Evolutionary conservation across 2,888 invertebrate species (phyloP).

Genomic region (Aphrophora alni): DNA sequence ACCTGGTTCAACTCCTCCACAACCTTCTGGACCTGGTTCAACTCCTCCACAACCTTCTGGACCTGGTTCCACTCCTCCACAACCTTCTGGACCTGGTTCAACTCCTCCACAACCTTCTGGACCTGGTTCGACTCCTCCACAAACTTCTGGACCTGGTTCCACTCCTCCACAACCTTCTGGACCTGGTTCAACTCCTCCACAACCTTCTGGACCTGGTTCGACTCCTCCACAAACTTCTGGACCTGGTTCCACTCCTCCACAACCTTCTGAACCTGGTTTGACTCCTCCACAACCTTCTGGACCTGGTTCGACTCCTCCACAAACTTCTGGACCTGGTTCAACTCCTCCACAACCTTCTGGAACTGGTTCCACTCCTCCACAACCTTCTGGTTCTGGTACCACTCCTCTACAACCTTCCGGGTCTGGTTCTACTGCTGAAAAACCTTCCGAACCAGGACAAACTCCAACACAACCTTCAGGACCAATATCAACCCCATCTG

Average conservation of each 20-base stretch:
- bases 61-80: slow-evolving; percentile 39
- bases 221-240: slow-evolving; percentile 37
- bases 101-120: slow-evolving; percentile 24
- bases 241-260: background rate
- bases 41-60: slow-evolving; percentile 41
- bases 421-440: background rate
- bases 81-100: slow-evolving; percentile 16
- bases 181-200: slow-evolving; percentile 15
- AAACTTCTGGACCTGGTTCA: too few species aligned
- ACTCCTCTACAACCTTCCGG: slow-evolving; percentile 23
- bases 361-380: background rate
- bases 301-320: too few species aligned
- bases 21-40: slow-evolving; percentile 36
- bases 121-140: background rate
- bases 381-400: slow-evolving; percentile 12
- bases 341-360: slow-evolving; percentile 35
- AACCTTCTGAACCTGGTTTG: slow-evolving; percentile 11
- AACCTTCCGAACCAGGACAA: slow-evolving; percentile 36
- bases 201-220: background rate
- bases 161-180: slow-evolving; percentile 41
- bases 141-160: slow-evolving; percentile 36
- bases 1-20: background rate
- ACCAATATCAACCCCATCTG: slow-evolving; percentile 42
- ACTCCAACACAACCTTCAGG: slow-evolving; percentile 41
- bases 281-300: background rate